Conservation (phyloP, 2,888 invertebrate species). For the Microctonus hyperodae region DNA sequence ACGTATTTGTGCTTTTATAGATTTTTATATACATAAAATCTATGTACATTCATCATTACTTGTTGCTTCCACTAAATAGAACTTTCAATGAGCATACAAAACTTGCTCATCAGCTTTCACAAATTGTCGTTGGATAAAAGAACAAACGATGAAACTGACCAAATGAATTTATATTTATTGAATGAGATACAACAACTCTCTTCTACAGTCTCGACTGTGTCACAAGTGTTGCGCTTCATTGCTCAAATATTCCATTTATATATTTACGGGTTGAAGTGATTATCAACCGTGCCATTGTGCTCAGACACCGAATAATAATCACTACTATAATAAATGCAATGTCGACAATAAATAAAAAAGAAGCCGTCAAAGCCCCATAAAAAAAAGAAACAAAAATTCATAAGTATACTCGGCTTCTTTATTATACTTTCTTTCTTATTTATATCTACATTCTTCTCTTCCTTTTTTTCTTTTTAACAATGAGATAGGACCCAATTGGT, state of each 20-base stretch:
- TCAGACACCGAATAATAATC: background rate
- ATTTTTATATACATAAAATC: background rate
- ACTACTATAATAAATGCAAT: background rate
- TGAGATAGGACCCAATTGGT: slow-evolving; percentile 6
- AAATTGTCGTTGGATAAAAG: slow-evolving; percentile 8
- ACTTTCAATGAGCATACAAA: background rate
- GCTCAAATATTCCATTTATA: slow-evolving; percentile 21
- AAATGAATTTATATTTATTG: background rate
- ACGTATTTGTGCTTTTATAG: background rate
- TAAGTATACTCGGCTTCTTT: too few relatives aligned
- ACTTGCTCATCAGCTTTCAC: slow-evolving; percentile 20
- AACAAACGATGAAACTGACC: slow-evolving; percentile 1
- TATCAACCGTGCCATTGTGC: background rate
- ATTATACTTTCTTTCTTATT: too few relatives aligned
- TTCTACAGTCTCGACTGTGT: background rate
- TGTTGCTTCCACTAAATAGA: slow-evolving; percentile 9
- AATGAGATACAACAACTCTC: background rate
- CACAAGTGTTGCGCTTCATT: slow-evolving; percentile 11
- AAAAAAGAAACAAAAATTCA: too few relatives aligned
- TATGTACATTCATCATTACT: slow-evolving; percentile 13
- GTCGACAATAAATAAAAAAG: background rate
- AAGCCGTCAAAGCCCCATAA: background rate
- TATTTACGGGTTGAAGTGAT: background rate
- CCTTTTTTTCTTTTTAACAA: background rate
- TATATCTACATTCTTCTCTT: background rate